Percentiles rank a stretch among this genome's conserved stretches.
These are phyloP conservation scores for Philonicus albiceps DNA, from an alignment of 2,888 invertebrate genomes.

Conservation along the genomic window DNA sequence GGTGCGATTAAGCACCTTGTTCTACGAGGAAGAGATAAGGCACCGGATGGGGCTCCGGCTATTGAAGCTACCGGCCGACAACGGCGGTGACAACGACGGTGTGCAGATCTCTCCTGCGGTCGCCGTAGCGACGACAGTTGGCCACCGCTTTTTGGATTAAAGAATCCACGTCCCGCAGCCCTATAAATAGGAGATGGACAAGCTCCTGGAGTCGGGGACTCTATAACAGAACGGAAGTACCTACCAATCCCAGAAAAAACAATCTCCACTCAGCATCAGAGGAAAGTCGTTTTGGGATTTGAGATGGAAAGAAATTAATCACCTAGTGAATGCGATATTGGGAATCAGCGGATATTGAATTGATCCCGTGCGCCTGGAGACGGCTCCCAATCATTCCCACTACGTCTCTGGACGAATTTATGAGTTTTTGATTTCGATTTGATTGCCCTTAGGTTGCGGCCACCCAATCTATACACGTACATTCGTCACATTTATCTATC, in stretches of 20 bases:
- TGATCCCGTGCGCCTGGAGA: slow-evolving; percentile 12
- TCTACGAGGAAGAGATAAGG: slow-evolving; percentile 37
- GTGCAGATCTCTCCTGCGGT: background rate
- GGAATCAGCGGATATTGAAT: slow-evolving; percentile 30
- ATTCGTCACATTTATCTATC: too few species aligned
- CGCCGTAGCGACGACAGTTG: slow-evolving; percentile 38
- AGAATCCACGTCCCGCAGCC: background rate
- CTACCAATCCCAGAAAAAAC: background rate
- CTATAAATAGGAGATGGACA: background rate
- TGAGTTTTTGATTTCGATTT: slow-evolving; percentile 34
- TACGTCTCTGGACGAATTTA: background rate
- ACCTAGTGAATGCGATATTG: slow-evolving; percentile 38
- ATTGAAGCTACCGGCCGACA: slow-evolving; percentile 3
- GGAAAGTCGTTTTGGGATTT: slow-evolving; percentile 33
- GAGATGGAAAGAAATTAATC: slow-evolving; percentile 41
- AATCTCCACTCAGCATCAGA: slow-evolving; percentile 14
- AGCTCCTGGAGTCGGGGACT: background rate
- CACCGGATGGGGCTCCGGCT: slow-evolving; percentile 11
- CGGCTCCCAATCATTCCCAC: slow-evolving; percentile 4
- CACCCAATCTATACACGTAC: too few species aligned
- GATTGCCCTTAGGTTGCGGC: background rate
- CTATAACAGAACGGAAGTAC: slow-evolving; percentile 24
- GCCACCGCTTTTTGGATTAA: slow-evolving; percentile 5
- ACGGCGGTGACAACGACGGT: background rate
- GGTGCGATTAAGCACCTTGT: slow-evolving; percentile 39